phyloP scores from a whole-genome alignment of 1,140 invertebrate genomes.

The Drosophila funebris region DNA sequence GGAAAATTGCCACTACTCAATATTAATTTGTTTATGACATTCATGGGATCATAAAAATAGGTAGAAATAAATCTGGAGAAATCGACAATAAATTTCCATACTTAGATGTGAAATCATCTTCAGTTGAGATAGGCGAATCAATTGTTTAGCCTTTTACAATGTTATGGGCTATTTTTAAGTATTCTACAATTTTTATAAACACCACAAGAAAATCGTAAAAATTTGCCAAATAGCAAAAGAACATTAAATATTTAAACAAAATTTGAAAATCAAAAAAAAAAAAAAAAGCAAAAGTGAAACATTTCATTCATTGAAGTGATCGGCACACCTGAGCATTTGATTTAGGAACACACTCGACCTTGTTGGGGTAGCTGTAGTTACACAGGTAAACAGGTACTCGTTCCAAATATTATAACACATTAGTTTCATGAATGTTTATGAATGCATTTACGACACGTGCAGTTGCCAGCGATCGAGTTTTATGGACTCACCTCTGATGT shows the following conservation, averaged over 20 bases:
- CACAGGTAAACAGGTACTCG: constrained; percentile 30
- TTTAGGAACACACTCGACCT: constrained; percentile 45
- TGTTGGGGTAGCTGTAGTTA: constrained; percentile 63
- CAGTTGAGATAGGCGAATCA: constrained; percentile 22
- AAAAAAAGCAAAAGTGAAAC: constrained; percentile 38
- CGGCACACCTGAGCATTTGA: constrained; percentile 19
- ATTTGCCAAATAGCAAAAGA: constrained; percentile 47
- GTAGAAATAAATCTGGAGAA: neutral
- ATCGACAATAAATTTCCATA: neutral
- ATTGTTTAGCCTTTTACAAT: constrained; percentile 25
- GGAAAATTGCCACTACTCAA: neutral
- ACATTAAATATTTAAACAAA: no score
- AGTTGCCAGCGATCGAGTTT: neutral
- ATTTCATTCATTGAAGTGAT: constrained; percentile 61
- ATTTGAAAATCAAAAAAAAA: constrained; percentile 27
- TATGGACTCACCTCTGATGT: constrained; percentile 61
- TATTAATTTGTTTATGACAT: constrained; percentile 5
- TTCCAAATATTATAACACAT: constrained; percentile 12
- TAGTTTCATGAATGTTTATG: constrained; percentile 22
- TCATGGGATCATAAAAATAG: neutral
- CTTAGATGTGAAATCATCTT: constrained; percentile 4
- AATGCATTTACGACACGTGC: constrained; percentile 32
- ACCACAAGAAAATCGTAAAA: constrained; percentile 66
- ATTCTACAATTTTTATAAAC: constrained; percentile 54
- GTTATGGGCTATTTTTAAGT: constrained; percentile 31